Base-by-base conservation (phyloP, 2,797 vertebrate species). In the Danio aesculapii region DNA sequence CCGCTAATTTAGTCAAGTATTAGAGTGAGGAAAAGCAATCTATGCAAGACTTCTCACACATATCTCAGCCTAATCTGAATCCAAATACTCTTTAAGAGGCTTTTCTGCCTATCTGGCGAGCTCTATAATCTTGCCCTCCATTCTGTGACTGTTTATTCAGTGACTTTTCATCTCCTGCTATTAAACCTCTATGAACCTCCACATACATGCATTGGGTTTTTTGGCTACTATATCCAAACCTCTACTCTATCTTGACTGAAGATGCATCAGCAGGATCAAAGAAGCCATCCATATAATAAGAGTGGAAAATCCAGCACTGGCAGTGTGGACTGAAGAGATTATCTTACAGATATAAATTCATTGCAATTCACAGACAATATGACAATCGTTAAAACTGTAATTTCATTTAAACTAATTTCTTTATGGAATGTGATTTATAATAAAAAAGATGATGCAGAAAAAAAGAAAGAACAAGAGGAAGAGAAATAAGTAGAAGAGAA, bases 61-160 rank as follows among this genome's bases (percentile, higher is more conserved):
- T 1, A 30, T 57, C 75, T 52, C 77, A 58, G 61, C 62, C 44
- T 81, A 59, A 81, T 75, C 73, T 59, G 13, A 62, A 76, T 75
- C 64, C 73, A 76, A 76, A 76, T 81, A 81, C 41, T 69, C 79
- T 62, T 75, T 68, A 76, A 75, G 72, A 75, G 57, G 64, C 41
- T 76, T 76, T 81, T 81, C 63, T 41, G 53, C 63, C 43, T 68
- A 46, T 77, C 63, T 67, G 52, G 10, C 19, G 63, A 30, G 43
- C 6, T 68, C 63, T 68, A 46, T 77, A 77, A 77, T 77, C 75
- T 77, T 68, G 63, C 63, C 67, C 63, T 46, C 75, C 75, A 77
- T 68, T 68, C 19, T 68, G 52, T 14, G 52, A 39, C 53, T 77
- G 50, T 57, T 57, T 68, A 39, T 57, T 68, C 63, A 47, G 41